A percentile compares a stretch with the other conserved stretches of the same genome.
Evolutionary conservation across 2,888 invertebrate species (phyloP).

Genomic region (Drosophila merina): DNA sequence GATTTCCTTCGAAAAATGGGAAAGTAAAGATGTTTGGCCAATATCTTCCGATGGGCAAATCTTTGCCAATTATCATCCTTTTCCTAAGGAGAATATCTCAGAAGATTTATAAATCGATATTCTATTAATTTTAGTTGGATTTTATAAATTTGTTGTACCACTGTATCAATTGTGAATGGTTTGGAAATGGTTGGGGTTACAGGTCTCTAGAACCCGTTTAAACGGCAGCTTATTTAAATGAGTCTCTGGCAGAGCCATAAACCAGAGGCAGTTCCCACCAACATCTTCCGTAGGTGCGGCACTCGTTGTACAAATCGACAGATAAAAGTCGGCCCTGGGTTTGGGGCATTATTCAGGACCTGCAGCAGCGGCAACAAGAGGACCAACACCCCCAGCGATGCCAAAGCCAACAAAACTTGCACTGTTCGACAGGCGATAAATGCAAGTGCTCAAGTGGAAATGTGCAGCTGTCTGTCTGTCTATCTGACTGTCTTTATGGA

Average conservation of each 20-base stretch:
- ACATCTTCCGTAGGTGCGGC: conserved; percentile 9
- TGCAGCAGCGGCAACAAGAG: conserved; percentile 2
- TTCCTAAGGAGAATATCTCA: too few relatives aligned
- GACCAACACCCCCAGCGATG: conserved; percentile 5
- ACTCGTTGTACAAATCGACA: conserved; percentile 10
- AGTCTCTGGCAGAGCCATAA: conserved; percentile 32
- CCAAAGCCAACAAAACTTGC: conserved; percentile 28
- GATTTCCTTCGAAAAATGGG: too few relatives aligned
- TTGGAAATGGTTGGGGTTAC: background rate
- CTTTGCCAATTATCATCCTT: too few relatives aligned
- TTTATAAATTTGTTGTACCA: background rate
- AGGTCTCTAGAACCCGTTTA: conserved; percentile 12
- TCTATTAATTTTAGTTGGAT: too few relatives aligned
- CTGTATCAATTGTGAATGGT: background rate
- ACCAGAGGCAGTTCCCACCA: conserved; percentile 3
- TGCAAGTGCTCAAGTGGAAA: conserved; percentile 64
- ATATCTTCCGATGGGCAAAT: too few relatives aligned
- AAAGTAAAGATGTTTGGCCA: too few relatives aligned
- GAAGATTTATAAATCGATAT: too few relatives aligned
- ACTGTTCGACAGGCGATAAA: conserved; percentile 59
- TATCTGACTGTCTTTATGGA: conserved; percentile 40
- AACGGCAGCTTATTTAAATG: conserved; percentile 65
- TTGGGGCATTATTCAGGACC: conserved; percentile 9
- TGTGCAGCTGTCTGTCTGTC: conserved; percentile 50
- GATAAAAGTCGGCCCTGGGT: conserved; percentile 11